phyloP scores from a whole-genome alignment of 2,888 invertebrate genomes.

The Diogma glabrata region DNA sequence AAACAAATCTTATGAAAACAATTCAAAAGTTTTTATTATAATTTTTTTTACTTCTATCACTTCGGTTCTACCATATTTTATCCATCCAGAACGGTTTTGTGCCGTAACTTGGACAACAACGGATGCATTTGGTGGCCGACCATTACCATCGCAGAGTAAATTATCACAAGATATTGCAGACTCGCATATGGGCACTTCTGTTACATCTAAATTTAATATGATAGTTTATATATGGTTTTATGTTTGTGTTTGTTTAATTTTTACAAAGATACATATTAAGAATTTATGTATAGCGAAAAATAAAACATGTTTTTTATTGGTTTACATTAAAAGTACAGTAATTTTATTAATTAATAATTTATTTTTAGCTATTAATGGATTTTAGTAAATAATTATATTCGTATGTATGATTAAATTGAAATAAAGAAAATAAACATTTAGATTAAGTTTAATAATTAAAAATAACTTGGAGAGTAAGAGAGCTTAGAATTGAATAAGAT shows the following conservation, averaged over 20 bases:
- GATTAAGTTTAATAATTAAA: background rate
- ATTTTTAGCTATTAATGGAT: too few species aligned
- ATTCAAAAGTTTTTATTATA: slow-evolving; percentile 2
- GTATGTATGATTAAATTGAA: background rate
- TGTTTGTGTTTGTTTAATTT: too few species aligned
- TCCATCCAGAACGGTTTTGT: slow-evolving; percentile 52
- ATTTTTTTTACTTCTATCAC: slow-evolving; percentile 65
- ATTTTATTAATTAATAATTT: too few species aligned
- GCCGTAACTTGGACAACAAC: slow-evolving; percentile 60
- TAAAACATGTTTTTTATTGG: too few species aligned
- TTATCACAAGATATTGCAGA: slow-evolving; percentile 83
- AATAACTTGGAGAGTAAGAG: background rate
- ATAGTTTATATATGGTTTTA: background rate
- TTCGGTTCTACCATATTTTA: slow-evolving; percentile 79
- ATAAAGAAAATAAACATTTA: background rate
- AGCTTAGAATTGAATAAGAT: slow-evolving; percentile 36
- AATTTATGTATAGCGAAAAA: too few species aligned
- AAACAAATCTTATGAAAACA: background rate
- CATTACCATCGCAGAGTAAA: slow-evolving; percentile 74
- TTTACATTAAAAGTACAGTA: too few species aligned
- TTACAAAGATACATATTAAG: too few species aligned
- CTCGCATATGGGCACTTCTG: slow-evolving; percentile 76
- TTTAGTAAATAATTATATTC: background rate
- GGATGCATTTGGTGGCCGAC: slow-evolving; percentile 72
- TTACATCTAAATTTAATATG: slow-evolving; percentile 48